Conservation (phyloP, 2,888 invertebrate species). For the Hipparchia sbordonii region DNA sequence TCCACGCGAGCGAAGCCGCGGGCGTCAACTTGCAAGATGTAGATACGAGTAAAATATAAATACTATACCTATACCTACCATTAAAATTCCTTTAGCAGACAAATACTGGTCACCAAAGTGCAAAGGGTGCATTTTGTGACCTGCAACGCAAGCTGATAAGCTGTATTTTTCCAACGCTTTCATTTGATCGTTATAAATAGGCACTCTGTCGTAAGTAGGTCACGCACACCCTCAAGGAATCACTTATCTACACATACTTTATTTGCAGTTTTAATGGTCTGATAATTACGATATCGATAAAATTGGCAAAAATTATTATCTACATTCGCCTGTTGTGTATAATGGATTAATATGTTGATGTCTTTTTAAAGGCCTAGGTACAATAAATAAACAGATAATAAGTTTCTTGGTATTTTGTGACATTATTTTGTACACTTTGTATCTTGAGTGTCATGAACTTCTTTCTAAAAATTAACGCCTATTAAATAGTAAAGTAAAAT, state of each 20-base stretch:
- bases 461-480: no score
- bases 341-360: not conserved
- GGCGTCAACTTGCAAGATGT: no score
- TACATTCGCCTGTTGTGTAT: not conserved
- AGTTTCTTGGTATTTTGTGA: no score
- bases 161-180: not conserved
- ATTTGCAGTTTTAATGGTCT: not conserved
- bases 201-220: not conserved
- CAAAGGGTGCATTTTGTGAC: not conserved
- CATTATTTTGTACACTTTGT: no score
- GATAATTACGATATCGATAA: slow-evolving; percentile 12
- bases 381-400: not conserved
- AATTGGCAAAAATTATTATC: slow-evolving; percentile 10
- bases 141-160: not conserved
- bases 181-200: not conserved
- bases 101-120: not conserved
- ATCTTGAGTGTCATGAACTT: no score
- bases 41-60: no score
- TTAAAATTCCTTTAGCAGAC: not conserved
- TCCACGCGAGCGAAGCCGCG: no score
- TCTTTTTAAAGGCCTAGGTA: slow-evolving; percentile 3
- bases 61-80: not conserved
- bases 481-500: no score
- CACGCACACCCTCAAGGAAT: slow-evolving; percentile 14
- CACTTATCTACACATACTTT: slow-evolving; percentile 9